Percentiles rank a stretch among this genome's conserved stretches.
These are phyloP conservation scores for Pseudotriccus pelzelni DNA, from an alignment of 2,797 vertebrate species.

Conservation along the genomic window DNA sequence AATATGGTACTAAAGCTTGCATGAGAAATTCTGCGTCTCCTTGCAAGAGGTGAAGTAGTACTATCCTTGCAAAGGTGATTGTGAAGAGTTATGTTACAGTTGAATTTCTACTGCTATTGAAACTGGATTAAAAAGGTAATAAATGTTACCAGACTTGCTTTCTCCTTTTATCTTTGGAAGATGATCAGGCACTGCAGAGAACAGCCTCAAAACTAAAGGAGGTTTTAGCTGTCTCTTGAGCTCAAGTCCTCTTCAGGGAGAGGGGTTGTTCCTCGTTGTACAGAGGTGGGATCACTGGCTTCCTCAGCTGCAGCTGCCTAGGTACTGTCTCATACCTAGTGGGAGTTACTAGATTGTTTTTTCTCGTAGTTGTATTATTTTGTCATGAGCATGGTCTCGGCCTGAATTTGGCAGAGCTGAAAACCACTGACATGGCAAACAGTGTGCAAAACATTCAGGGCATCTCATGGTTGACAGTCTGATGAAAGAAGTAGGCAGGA, in stretches of 20 bases:
- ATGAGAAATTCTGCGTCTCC: not conserved
- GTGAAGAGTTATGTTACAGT: not conserved
- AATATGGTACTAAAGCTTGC: not conserved
- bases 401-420: not conserved
- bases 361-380: not conserved
- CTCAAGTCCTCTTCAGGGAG: not conserved
- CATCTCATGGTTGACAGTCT: not conserved
- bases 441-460: not conserved
- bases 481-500: not conserved
- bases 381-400: fast-evolving
- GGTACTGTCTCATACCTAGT: not conserved
- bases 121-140: not conserved
- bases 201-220: not conserved
- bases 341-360: not conserved
- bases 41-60: not conserved
- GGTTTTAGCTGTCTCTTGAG: not conserved
- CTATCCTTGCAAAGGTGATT: not conserved
- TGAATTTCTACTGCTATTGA: not conserved
- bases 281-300: not conserved
- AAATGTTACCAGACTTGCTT: not conserved
- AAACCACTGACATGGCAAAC: not conserved
- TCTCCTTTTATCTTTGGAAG: not conserved
- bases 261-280: not conserved
- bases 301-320: not conserved
- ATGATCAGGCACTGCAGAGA: not conserved